Base-by-base conservation (phyloP, 2,113 vertebrate genomes). In the Bambusicola thoracicus region DNA sequence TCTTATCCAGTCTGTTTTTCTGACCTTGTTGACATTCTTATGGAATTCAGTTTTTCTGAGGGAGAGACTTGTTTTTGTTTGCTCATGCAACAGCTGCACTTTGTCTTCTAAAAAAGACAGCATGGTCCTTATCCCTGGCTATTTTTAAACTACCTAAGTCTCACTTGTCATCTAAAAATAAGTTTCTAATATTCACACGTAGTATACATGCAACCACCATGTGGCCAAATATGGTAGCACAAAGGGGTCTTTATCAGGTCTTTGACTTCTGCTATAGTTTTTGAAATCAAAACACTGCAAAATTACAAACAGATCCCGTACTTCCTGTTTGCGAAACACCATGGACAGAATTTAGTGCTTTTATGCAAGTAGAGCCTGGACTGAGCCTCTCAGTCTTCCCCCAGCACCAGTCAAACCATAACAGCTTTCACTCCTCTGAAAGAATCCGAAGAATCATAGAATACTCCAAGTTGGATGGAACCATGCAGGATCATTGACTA, bases 101-200 rank as follows among this genome's bases (percentile, higher is more conserved):
- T 83, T 51, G 38, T 88, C 80, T 56, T 88, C 74, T 74, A 51
- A 88, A 93, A 92, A 90, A 92, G 56, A 70, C 13, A n/a, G 14
- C 62, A 51, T 40, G 59, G 22, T 88, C 61, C 18, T 46, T 70
- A 44, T 48, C 67, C 20, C 7, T 43, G 11, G 68, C 51, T 96
- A 96, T 90, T 95, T 96, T 96, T 96, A 86, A 88, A 92, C 73
- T 63, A 46, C 46, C 8, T 34, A 51, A 34, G 72, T 91, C 88
- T 83, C 24, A 34, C 25, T 78, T 86, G 88, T 93, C 79, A 81
- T 88, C 90, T 90, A 96, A 96, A 96, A 96, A 95, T 93, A 95
- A 83, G 5, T 78, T 83, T 83, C 38, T 40, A 61, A 81, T 90
- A 4, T 74, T 90, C 65, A 36, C 43, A 38, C 30, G 56, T 84